phyloP scores from a whole-genome alignment of 2,888 invertebrate species.

The Dioctria linearis region DNA sequence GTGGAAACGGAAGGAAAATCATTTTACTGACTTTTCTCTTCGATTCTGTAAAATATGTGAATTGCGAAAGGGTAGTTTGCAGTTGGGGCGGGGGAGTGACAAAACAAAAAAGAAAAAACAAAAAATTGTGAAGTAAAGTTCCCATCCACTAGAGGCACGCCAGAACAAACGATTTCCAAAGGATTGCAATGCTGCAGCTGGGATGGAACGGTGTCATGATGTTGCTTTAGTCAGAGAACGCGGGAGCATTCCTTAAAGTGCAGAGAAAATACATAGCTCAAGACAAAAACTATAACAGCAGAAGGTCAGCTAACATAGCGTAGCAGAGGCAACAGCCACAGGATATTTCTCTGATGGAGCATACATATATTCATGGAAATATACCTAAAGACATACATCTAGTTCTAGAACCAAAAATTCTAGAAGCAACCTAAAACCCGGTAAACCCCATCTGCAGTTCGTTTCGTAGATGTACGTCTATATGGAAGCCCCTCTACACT shows the following conservation, averaged over 20 bases:
- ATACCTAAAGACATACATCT: no score
- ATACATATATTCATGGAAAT: background rate
- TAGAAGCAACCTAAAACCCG: slow-evolving; percentile 5
- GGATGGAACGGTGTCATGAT: slow-evolving; percentile 22
- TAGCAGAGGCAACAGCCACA: slow-evolving; percentile 44
- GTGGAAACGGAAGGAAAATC: slow-evolving; percentile 50
- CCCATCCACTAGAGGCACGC: slow-evolving; percentile 13
- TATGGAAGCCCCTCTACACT: background rate
- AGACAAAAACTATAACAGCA: slow-evolving; percentile 39
- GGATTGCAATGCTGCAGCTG: slow-evolving; percentile 11
- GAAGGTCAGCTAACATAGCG: slow-evolving; percentile 16
- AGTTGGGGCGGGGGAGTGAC: slow-evolving; percentile 1
- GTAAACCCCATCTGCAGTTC: background rate
- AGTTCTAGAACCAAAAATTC: background rate
- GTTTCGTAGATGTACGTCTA: background rate
- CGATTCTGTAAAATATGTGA: background rate
- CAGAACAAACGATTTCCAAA: slow-evolving; percentile 8
- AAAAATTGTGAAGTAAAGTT: slow-evolving; percentile 5
- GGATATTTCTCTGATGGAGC: background rate
- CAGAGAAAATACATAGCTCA: slow-evolving; percentile 23
- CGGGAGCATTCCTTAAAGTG: slow-evolving; percentile 31
- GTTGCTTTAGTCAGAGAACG: slow-evolving; percentile 45
- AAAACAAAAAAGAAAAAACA: background rate
- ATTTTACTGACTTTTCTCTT: slow-evolving; percentile 48
- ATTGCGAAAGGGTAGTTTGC: background rate